Percentiles rank a stretch among this genome's conserved stretches.
phyloP scores from a whole-genome alignment of 2,113 vertebrate species.

The Rhinogobius similis region DNA sequence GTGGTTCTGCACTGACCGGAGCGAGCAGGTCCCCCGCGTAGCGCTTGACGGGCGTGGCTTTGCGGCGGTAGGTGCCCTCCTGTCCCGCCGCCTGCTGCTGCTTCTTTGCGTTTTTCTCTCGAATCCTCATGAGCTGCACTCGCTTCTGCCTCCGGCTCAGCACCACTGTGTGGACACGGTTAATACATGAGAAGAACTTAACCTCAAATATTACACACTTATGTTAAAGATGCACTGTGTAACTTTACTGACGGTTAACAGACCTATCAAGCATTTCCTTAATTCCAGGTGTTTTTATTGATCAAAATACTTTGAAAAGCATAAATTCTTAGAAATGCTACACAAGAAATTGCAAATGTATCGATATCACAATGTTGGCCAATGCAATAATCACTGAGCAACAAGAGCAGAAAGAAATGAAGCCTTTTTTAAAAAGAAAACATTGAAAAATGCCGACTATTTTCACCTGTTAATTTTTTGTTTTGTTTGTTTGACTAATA shows the following conservation, averaged over 20 bases:
- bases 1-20: slow-evolving; percentile 82
- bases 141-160: slow-evolving; percentile 83
- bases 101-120: slow-evolving; percentile 84
- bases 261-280: neutral
- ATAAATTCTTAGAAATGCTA: too few relatives aligned
- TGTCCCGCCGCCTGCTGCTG: slow-evolving; percentile 77
- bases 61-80: slow-evolving; percentile 82
- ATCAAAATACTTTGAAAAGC: too few relatives aligned
- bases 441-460: too few relatives aligned
- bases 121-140: slow-evolving; percentile 85
- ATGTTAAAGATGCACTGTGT: neutral
- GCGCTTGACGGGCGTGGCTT: slow-evolving; percentile 78
- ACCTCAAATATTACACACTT: too few relatives aligned
- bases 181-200: neutral
- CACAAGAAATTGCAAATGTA: too few relatives aligned
- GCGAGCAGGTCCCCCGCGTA: slow-evolving; percentile 86
- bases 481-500: too few relatives aligned
- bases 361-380: too few relatives aligned
- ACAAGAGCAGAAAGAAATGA: too few relatives aligned
- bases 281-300: too few relatives aligned
- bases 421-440: too few relatives aligned
- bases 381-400: too few relatives aligned
- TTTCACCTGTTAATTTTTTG: too few relatives aligned
- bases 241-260: neutral
- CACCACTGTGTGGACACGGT: slow-evolving; percentile 70